Evolutionary conservation across 2,888 invertebrate species (phyloP).

Genomic region (Carabus problematicus): DNA sequence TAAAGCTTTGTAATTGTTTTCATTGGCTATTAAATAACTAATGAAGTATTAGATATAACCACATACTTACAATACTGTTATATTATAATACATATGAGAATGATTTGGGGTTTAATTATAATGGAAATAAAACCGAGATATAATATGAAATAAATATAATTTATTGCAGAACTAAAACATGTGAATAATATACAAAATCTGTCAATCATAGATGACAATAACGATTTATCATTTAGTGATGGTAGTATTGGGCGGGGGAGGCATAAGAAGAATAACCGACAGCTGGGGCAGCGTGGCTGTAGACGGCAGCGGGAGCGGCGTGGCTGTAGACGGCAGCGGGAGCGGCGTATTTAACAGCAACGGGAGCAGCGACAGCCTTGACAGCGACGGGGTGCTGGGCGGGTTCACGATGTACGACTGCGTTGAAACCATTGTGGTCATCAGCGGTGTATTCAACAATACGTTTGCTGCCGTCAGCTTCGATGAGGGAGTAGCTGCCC

Average conservation of each 20-base stretch:
- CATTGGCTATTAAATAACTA: too few species aligned
- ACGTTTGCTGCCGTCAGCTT: slow-evolving; percentile 57
- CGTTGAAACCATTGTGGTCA: slow-evolving; percentile 57
- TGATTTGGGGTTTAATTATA: too few species aligned
- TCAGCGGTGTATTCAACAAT: slow-evolving; percentile 58
- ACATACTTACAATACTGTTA: too few species aligned
- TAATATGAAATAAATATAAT: too few species aligned
- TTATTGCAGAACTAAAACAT: too few species aligned
- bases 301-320: slow-evolving; percentile 46
- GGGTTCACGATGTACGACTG: slow-evolving; percentile 56
- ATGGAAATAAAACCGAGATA: too few species aligned
- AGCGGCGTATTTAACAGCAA: slow-evolving; percentile 30
- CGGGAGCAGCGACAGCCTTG: slow-evolving; percentile 33
- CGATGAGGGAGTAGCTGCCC: slow-evolving; percentile 57
- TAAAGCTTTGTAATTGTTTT: too few species aligned
- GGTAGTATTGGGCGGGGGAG: slow-evolving; percentile 1
- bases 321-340: slow-evolving; percentile 48
- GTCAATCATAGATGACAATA: slow-evolving; percentile 27
- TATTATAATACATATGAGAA: too few species aligned
- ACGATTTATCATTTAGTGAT: slow-evolving; percentile 1
- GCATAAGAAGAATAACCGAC: slow-evolving; percentile 9
- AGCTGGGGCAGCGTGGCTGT: slow-evolving; percentile 44
- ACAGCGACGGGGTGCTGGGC: slow-evolving; percentile 47
- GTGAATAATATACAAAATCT: slow-evolving; percentile 5
- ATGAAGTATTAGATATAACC: too few species aligned